Evolutionary conservation across 2,888 invertebrate species (phyloP), one percentile per base, ranked within the genome.

Genomic region (Pegoplata infirma): DNA sequence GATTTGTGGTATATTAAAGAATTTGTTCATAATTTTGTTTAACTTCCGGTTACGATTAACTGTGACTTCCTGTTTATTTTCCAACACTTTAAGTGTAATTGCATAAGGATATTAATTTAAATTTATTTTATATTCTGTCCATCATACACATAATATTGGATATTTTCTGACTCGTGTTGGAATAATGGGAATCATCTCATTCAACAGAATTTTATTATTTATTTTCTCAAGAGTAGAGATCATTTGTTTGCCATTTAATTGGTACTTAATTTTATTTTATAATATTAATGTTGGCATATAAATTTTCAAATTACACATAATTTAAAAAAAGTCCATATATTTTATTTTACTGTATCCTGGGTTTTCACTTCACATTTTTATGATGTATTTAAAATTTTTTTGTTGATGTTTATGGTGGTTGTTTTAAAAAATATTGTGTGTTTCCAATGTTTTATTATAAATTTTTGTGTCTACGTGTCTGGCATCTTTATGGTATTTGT

Each of bases 261-360:
- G 47, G 46, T 36, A 21, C 32, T 58, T 32, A 5, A 68, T 68
- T 68, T 58, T 64, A 21, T 51, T 10, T 21, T 32, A 28, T 14
- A 25, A 36, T 14, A 53, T 64, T 16, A 51, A n/a, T n/a, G n/a
- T 12, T 64, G 36, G 7, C 40, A 12, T 7, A 64, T 47, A 58
- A 68, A 56, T 49, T 47, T 47, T 32, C 21, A 67, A 55, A 67
- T 68, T 68, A 46, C 17, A 58, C 36, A 2, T 40, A 40, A 36
- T 47, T 68, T 68, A 28, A 55, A 56, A 56, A 28, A 56, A 7
- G 2, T 5, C 7, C 10, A 47, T 1, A 3, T 10, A 19, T 19
- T 17, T 55, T 67, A 5, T 44, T 53, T 5, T 40, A n/a, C 10
- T 40, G n/a, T n/a, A n/a, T 32, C 4, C 19, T 47, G 23, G 28